These are phyloP conservation scores for Zaprionus kolodkinae DNA, from an alignment of 1,140 invertebrate species.

Conservation along the genomic window DNA sequence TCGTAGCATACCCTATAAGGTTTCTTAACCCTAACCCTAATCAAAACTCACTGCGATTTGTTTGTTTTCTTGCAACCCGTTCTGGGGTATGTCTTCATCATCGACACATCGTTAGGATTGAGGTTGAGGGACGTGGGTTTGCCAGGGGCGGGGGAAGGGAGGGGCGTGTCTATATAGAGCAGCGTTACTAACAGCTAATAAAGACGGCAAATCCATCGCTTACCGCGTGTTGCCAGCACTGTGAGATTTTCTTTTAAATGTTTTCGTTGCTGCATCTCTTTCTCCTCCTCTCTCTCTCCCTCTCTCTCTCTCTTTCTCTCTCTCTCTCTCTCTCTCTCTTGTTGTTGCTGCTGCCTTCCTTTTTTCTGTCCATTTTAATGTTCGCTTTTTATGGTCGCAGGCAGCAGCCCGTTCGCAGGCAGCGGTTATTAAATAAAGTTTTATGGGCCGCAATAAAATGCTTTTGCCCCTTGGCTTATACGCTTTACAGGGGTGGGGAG, in stretches of 20 bases:
- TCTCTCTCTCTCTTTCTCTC: not conserved
- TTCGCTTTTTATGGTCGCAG: constrained; percentile 63
- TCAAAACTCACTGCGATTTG: not conserved
- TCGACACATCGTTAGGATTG: constrained; percentile 1
- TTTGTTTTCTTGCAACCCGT: not conserved
- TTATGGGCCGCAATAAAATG: constrained; percentile 65
- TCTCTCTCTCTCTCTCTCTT: constrained; percentile 5
- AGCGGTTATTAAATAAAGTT: constrained; percentile 78
- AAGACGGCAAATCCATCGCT: constrained; percentile 41
- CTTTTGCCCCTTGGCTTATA: constrained; percentile 7
- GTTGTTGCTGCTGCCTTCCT: constrained; percentile 29
- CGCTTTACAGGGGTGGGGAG: not conserved
- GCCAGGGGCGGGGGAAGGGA: not conserved
- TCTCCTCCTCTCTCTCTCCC: not conserved
- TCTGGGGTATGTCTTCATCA: not conserved
- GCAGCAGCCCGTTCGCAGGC: constrained; percentile 24
- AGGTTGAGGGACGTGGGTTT: not conserved
- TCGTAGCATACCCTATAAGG: not conserved
- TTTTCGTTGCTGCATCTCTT: constrained; percentile 38
- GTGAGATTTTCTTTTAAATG: constrained; percentile 70
- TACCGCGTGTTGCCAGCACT: not conserved
- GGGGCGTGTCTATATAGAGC: not conserved
- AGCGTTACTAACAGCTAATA: constrained; percentile 58
- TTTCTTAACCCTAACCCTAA: not conserved
- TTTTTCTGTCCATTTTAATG: constrained; percentile 64